Base-by-base conservation (phyloP, 1,140 invertebrate genomes). In the Pseudomyrmex cubaensis region DNA sequence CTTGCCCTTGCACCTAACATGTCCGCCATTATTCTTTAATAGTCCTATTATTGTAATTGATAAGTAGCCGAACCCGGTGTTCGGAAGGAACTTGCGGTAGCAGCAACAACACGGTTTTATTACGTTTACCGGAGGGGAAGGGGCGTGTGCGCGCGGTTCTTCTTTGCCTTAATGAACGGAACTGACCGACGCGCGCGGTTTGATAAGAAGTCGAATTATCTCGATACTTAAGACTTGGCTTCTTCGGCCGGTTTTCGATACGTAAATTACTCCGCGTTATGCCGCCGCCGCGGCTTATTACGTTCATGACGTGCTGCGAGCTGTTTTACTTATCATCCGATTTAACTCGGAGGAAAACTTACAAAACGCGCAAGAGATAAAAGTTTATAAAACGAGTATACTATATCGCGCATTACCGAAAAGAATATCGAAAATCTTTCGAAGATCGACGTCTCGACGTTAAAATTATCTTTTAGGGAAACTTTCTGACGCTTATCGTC, bases 11-110 rank as follows among this genome's bases (percentile, higher is more conserved):
- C 84, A 72, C 75, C 84, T 84, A 82, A 88, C 84, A 76, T 74
- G 85, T 82, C 75, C 57, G 66, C 82, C 72, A 84, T 89, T 88
- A 89, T 89, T 89, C 88, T 89, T 89, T 89, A 89, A 89, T 89
- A 86, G 87, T 73, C 80, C 73, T 76, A 88, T 89, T 89, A 89
- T 89, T 89, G 87, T 89, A 89, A 89, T 89, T 89, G 87, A 89
- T 89, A 89, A 88, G 84, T 89, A 89, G 84, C 72, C 75, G 22
- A 64, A 48, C 70, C 7, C 35, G 22, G 50, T 52, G 74, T 57
- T 72, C 61, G 70, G 74, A 57, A 75, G 69, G 20, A 75, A 56
- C 74, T 73, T 80, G 76, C 66, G 76, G 86, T 84, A 83, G 66
- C 57, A 70, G 62, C 61, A 72, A 88, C 87, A 83, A 70, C 35